Evolutionary conservation across 2,797 vertebrate species (phyloP).

Genomic region (Masticophis lateralis): DNA sequence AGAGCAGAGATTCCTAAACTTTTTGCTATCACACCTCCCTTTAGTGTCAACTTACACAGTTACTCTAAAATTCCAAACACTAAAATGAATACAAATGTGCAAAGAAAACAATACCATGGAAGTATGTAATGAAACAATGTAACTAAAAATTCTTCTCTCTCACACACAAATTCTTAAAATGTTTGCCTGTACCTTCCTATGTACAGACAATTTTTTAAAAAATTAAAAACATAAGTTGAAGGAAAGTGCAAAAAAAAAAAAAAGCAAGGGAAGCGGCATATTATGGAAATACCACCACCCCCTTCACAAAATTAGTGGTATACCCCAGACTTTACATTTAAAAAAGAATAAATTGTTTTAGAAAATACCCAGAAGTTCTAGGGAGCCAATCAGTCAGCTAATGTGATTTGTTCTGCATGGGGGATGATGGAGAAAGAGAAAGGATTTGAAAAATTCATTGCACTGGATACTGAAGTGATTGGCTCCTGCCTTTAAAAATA

Average conservation of each 20-base stretch:
- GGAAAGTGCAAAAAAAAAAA: neutral
- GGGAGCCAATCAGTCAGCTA: neutral
- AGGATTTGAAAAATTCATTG: neutral
- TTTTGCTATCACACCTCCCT: neutral
- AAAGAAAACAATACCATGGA: neutral
- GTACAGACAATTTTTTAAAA: neutral
- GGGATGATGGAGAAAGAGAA: neutral
- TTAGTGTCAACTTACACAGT: neutral
- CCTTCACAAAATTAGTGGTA: neutral
- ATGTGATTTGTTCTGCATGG: neutral
- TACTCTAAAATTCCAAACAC: neutral
- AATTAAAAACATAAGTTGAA: neutral
- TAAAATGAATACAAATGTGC: neutral
- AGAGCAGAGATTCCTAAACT: neutral
- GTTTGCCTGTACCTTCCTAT: too few species aligned
- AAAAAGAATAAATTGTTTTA: neutral
- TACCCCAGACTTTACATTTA: neutral
- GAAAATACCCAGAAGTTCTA: neutral
- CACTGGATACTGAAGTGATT: neutral
- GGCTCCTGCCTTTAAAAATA: neutral
- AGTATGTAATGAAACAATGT: neutral
- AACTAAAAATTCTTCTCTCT: neutral
- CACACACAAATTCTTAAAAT: too few species aligned
- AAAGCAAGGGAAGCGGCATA: neutral
- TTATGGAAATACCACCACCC: neutral